phyloP scores from a whole-genome alignment of 2,888 invertebrate genomes.

The Dryobotodes eremita region DNA sequence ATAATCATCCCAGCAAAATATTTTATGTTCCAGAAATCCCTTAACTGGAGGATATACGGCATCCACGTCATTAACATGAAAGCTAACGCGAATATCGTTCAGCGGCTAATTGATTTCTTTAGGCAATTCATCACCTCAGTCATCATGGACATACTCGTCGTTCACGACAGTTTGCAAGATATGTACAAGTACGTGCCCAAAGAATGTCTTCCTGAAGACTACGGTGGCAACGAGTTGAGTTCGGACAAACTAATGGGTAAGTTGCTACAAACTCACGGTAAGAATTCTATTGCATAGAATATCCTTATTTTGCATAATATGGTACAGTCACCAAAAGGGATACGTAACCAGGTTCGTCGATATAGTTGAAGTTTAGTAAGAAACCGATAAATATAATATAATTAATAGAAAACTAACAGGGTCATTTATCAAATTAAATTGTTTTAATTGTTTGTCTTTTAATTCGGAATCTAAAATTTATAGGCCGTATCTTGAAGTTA shows the following conservation, averaged over 20 bases:
- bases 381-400: no score
- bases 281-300: no score
- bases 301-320: no score
- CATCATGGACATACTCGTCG: slow-evolving; percentile 30
- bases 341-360: no score
- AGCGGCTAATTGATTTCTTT: slow-evolving; percentile 20
- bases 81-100: neutral
- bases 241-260: slow-evolving; percentile 27
- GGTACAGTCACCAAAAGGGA: no score
- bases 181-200: slow-evolving; percentile 37
- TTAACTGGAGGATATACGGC: slow-evolving; percentile 40
- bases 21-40: slow-evolving; percentile 40
- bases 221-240: slow-evolving; percentile 35
- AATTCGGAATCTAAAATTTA: no score
- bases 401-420: no score
- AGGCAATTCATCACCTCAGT: slow-evolving; percentile 24
- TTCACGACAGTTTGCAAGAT: slow-evolving; percentile 27
- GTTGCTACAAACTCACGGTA: no score
- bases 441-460: no score
- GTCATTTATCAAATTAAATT: no score
- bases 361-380: no score
- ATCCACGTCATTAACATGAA: slow-evolving; percentile 32
- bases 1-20: neutral
- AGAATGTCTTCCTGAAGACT: slow-evolving; percentile 44
- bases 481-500: no score